phyloP scores from a whole-genome alignment of 2,797 vertebrate species.

The Phyllotis vaccarum region DNA sequence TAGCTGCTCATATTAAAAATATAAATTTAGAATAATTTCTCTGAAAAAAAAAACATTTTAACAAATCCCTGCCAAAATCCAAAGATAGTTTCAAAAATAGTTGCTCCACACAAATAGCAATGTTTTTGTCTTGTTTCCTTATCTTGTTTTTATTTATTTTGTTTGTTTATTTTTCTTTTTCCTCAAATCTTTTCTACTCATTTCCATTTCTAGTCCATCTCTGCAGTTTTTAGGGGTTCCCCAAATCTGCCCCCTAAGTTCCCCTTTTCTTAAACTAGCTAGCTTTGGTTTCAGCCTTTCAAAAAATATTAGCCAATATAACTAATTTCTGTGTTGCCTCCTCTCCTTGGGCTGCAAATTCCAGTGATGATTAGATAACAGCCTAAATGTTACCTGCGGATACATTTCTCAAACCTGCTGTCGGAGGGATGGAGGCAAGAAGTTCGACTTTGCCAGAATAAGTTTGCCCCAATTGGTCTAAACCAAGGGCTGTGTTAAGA shows the following conservation, averaged over 20 bases:
- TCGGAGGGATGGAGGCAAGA: not conserved
- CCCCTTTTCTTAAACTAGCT: not conserved
- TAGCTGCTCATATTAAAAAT: slow-evolving; percentile 15
- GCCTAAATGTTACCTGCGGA: slow-evolving; percentile 14
- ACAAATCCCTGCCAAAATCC: not conserved
- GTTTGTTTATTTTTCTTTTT: slow-evolving; percentile 33
- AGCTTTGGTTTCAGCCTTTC: slow-evolving; percentile 5
- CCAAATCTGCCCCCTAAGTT: not conserved
- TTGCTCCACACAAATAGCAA: slow-evolving; percentile 37
- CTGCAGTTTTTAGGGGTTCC: not conserved
- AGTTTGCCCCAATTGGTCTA: not conserved
- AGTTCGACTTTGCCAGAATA: no score
- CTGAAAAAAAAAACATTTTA: slow-evolving; percentile 17
- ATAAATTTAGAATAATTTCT: slow-evolving; percentile 6
- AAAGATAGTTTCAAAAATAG: slow-evolving; percentile 48
- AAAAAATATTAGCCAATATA: slow-evolving; percentile 16
- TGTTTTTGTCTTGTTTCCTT: not conserved
- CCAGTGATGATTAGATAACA: slow-evolving; percentile 25
- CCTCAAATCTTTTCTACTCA: not conserved
- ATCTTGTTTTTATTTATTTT: not conserved
- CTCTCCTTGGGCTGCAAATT: slow-evolving; percentile 3
- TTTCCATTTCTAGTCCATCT: not conserved
- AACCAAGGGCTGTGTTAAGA: not conserved
- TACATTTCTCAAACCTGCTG: slow-evolving; percentile 9
- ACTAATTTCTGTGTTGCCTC: not conserved